phyloP scores from a whole-genome alignment of 2,888 invertebrate species.

The Lepetodrilus schrolli region DNA sequence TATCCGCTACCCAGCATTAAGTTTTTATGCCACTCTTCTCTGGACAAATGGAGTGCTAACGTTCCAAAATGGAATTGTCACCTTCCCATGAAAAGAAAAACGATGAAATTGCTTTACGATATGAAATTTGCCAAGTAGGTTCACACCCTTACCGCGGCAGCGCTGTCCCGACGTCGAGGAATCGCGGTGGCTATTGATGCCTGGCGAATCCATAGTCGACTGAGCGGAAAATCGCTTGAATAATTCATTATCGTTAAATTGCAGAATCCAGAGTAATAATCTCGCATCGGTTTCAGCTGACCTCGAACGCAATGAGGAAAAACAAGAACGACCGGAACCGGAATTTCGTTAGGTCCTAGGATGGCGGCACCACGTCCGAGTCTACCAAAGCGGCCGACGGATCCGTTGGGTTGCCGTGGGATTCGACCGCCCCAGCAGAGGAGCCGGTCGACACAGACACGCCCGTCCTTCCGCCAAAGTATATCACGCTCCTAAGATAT shows the following conservation, averaged over 20 bases:
- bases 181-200: neutral
- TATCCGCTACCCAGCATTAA: neutral
- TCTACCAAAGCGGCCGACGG: neutral
- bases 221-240: constrained; percentile 31
- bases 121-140: constrained; percentile 26
- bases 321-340: neutral
- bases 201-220: neutral
- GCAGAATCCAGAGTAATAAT: constrained; percentile 25
- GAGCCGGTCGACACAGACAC: neutral
- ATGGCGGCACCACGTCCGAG: neutral
- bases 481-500: constrained; percentile 31
- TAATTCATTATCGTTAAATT: constrained; percentile 33
- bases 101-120: constrained; percentile 28
- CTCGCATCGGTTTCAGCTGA: constrained; percentile 17
- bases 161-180: neutral
- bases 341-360: neutral
- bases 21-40: constrained; percentile 19
- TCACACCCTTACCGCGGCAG: constrained; percentile 1
- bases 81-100: constrained; percentile 30
- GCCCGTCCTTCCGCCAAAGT: neutral
- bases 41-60: constrained; percentile 24
- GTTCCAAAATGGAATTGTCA: constrained; percentile 25
- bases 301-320: neutral
- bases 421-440: neutral
- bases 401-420: neutral